Evolutionary conservation across 2,797 vertebrate species (phyloP).

Genomic region (Helostoma temminkii): DNA sequence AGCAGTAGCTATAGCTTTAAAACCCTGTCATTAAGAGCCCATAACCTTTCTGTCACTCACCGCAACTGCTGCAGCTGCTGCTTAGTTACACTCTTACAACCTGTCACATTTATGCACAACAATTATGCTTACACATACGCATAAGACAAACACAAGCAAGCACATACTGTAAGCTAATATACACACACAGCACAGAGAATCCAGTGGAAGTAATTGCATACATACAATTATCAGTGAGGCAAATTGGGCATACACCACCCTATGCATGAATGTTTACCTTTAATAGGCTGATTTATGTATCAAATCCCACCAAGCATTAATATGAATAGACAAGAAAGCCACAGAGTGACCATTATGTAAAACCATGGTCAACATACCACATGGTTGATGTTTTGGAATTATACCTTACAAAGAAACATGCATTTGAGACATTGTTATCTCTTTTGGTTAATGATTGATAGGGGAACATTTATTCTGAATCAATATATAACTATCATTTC

Average conservation of each 20-base stretch:
- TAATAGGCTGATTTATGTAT: conserved; percentile 67
- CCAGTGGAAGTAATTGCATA: conserved; percentile 38
- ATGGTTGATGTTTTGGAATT: conserved; percentile 30
- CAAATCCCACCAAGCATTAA: conserved; percentile 53
- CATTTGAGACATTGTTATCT: conserved; percentile 56
- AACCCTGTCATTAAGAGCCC: conserved; percentile 76
- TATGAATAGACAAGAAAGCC: conserved; percentile 39
- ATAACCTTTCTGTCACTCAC: conserved; percentile 79
- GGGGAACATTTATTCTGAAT: conserved; percentile 65
- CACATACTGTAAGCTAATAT: conserved; percentile 7
- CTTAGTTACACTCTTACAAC: conserved; percentile 48
- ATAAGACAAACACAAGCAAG: not conserved
- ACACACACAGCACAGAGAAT: not conserved
- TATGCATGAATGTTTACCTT: conserved; percentile 36
- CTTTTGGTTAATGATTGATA: conserved; percentile 65
- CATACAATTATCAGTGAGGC: conserved; percentile 30
- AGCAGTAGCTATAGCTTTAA: conserved; percentile 75
- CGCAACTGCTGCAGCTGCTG: conserved; percentile 36
- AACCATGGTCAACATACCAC: conserved; percentile 21
- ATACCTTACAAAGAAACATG: conserved; percentile 43
- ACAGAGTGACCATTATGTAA: conserved; percentile 25
- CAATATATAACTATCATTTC: conserved; percentile 69
- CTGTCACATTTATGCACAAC: conserved; percentile 57
- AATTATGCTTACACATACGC: not conserved
- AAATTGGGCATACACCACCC: conserved; percentile 50